These are phyloP conservation scores for Pseudopodoces humilis DNA, from an alignment of 2,113 vertebrate species.

Conservation along the genomic window DNA sequence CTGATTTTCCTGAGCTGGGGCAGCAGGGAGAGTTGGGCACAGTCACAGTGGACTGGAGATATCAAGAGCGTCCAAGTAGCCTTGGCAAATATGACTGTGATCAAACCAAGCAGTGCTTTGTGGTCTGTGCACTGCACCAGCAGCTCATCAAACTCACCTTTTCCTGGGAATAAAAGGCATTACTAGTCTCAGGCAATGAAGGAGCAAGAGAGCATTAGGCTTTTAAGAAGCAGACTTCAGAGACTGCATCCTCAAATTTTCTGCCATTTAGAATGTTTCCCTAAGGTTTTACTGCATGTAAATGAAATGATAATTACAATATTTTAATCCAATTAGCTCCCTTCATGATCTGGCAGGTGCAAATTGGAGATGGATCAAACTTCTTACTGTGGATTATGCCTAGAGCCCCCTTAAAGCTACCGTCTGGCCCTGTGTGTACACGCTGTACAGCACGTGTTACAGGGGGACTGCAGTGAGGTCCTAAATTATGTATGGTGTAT, in stretches of 20 bases:
- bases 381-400: slow-evolving; percentile 36
- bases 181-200: not conserved
- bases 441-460: not conserved
- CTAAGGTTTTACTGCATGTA: slow-evolving; percentile 45
- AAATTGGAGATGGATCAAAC: slow-evolving; percentile 61
- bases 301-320: slow-evolving; percentile 64
- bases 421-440: not conserved
- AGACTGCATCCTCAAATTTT: slow-evolving; percentile 33
- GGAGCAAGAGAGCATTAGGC: not conserved
- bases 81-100: not conserved
- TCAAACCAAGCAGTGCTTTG: not conserved
- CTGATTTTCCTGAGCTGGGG: not conserved
- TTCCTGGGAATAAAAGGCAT: not conserved
- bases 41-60: not conserved
- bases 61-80: not conserved
- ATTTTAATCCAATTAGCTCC: slow-evolving; percentile 68
- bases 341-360: slow-evolving; percentile 65
- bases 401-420: slow-evolving; percentile 54
- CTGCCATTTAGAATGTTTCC: slow-evolving; percentile 60
- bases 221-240: slow-evolving; percentile 51
- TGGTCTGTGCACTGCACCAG: not conserved
- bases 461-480: not conserved
- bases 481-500: slow-evolving; percentile 56
- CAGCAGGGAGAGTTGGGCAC: not conserved
- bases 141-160: not conserved